phyloP scores from a whole-genome alignment of 2,113 vertebrate species.

The Aix galericulata region DNA sequence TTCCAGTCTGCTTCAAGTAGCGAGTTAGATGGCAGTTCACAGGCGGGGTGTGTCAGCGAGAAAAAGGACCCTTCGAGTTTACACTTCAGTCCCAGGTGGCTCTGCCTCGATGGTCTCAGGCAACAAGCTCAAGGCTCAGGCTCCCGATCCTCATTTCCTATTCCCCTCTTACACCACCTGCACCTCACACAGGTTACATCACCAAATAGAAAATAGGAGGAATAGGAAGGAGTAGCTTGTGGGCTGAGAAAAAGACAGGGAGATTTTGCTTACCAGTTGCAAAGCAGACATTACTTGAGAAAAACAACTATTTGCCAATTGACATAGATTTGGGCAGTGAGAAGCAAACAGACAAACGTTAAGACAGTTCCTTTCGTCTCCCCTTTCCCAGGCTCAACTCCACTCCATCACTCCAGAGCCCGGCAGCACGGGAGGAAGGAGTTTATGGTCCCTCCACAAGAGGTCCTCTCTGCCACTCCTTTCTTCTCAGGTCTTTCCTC shows the following conservation, averaged over 20 bases:
- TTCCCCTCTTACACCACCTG: background rate
- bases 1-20: background rate
- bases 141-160: background rate
- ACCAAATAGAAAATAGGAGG: background rate
- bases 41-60: background rate
- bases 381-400: background rate
- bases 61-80: background rate
- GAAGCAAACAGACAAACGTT: background rate
- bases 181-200: background rate
- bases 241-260: background rate
- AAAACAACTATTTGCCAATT: background rate
- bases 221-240: background rate
- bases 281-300: background rate
- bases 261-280: background rate
- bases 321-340: background rate
- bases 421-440: rapidly evolving
- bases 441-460: background rate
- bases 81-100: background rate
- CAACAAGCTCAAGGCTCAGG: background rate
- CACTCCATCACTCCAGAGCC: background rate
- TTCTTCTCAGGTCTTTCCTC: background rate
- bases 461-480: background rate
- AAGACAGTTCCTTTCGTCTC: background rate
- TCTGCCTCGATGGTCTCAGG: background rate
- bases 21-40: background rate